Percentiles rank a stretch among this genome's conserved stretches.
Conservation (phyloP, 2,797 vertebrate species). For the Pogonophryne albipinna region DNA sequence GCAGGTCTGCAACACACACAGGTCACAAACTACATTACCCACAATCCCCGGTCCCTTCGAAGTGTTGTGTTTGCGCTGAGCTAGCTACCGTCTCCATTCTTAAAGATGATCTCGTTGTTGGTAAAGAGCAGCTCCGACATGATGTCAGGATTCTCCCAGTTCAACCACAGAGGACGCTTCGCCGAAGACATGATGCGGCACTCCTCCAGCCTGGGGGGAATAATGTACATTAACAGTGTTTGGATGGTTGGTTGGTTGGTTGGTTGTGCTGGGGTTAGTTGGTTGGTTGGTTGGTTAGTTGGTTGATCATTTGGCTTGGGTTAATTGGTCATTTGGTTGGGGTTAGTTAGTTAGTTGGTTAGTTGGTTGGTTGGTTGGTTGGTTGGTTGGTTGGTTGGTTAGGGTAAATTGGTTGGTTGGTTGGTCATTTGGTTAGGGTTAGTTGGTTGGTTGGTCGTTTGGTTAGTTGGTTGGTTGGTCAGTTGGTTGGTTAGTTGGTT, state of each 20-base stretch:
- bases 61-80: not conserved
- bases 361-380: not conserved
- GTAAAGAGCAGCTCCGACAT: constrained; percentile 86
- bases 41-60: not conserved
- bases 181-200: constrained; percentile 87
- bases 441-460: no score
- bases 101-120: constrained; percentile 89
- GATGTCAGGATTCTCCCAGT: constrained; percentile 89
- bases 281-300: no score
- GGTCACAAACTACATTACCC: constrained; percentile 4
- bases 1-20: constrained; percentile 71
- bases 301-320: no score
- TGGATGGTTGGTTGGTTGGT: no score
- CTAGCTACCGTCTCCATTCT: constrained; percentile 84
- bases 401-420: no score
- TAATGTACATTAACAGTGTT: not conserved
- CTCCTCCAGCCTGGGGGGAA: constrained; percentile 79
- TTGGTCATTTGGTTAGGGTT: not conserved
- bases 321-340: no score
- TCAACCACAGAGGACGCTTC: constrained; percentile 86
- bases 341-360: not conserved
- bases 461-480: no score
- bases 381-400: no score
- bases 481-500: no score
- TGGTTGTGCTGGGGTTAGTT: no score